These are phyloP conservation scores for Athalia circularis DNA, from an alignment of 2,888 invertebrate genomes.

Conservation along the genomic window DNA sequence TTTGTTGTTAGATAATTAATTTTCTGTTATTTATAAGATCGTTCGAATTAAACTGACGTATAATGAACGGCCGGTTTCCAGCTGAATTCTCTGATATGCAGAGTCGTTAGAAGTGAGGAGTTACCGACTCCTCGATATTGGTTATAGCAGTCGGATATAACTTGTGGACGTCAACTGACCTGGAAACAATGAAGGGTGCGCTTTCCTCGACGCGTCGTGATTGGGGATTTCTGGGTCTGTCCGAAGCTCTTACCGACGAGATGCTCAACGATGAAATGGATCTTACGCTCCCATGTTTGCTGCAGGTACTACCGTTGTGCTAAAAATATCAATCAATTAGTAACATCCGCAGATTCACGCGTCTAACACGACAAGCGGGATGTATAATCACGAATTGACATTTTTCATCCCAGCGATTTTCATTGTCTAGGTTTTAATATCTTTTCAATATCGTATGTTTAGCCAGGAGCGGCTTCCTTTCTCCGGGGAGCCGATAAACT, in stretches of 20 bases:
- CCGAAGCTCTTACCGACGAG: constrained; percentile 28
- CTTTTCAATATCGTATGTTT: no score
- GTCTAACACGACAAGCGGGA: background rate
- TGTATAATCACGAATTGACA: background rate
- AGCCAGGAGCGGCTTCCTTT: no score
- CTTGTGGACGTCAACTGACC: constrained; percentile 15
- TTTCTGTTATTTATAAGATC: no score
- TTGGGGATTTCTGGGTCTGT: constrained; percentile 27
- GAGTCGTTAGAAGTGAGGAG: no score
- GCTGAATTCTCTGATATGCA: no score
- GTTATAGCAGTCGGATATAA: background rate
- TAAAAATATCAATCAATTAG: background rate
- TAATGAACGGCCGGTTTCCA: no score
- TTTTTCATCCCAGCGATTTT: no score
- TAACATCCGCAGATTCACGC: background rate
- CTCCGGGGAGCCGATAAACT: no score
- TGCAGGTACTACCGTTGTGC: constrained; percentile 38
- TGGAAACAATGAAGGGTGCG: constrained; percentile 34
- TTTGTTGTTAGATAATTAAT: no score
- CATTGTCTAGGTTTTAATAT: no score
- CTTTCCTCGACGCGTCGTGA: constrained; percentile 33
- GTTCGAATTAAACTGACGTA: no score
- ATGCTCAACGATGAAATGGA: constrained; percentile 39
- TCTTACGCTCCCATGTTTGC: constrained; percentile 33
- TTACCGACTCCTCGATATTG: no score